Evolutionary conservation across 2,797 vertebrate species (phyloP), one percentile per base, ranked within the genome.

Genomic region (Syngnathus acus): DNA sequence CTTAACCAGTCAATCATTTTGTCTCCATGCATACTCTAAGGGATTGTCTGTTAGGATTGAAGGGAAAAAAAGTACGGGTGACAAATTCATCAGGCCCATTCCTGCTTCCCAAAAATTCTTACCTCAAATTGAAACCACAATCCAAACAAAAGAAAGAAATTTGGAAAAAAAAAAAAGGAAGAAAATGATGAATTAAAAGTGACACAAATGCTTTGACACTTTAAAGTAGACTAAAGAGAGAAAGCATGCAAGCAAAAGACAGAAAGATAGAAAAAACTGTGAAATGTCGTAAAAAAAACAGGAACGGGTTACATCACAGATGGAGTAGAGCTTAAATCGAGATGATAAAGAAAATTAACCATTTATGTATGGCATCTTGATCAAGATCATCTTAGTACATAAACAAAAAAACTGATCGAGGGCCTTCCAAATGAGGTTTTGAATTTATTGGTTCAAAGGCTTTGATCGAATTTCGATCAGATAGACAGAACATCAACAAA

Each of bases 91-190:
- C 70, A 66, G 60, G 73, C 65, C 69, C 61, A 78, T 72, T 59
- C 72, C 71, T 66, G 57, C 72, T 68, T 82, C 72, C 76, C 45
- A 72, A 79, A 79, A 75, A 75, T 48, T 84, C 91, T 92, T 92
- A 92, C 91, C 91, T 92, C 90, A 78, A 76, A 87, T 68, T 67
- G 82, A 85, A 82, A 88, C 81, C 83, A 88, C 80, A 87, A 87
- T 88, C 88, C 89, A 88, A 85, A 88, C 80, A 87, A 90, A 88
- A 81, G 84, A 89, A 86, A 88, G 76, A 79, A 87, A 87, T 72
- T 74, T 77, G 74, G 80, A 77, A 78, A 78, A 79, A 85, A 73
- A 80, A 76, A 70, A 70, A 40, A 55, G 21, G 37, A 66, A 58
- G 40, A 66, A 45, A 62, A 50, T 51, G 59, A 82, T 87, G 82